A percentile compares a stretch with the other conserved stretches of the same genome.
Evolutionary conservation across 1,140 invertebrate species (phyloP).

Genomic region (Wiebesia pumilae): DNA sequence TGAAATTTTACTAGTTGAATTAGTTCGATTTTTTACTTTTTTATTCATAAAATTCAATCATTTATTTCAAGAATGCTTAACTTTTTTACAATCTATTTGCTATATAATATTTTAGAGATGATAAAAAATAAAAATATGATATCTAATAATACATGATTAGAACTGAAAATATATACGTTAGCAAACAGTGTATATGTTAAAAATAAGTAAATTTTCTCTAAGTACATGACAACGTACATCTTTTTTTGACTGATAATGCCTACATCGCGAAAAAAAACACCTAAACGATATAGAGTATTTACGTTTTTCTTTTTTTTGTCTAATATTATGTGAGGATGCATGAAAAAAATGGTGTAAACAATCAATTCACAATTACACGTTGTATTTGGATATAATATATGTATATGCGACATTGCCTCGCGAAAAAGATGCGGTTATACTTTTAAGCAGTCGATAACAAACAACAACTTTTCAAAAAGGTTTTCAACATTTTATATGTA

Average conservation of each 20-base stretch:
- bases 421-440: constrained; percentile 5
- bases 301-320: background rate
- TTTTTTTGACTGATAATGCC: background rate
- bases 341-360: background rate
- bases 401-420: background rate
- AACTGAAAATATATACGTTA: background rate
- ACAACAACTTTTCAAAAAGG: background rate
- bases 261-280: background rate
- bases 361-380: background rate
- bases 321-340: constrained; percentile 4
- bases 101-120: no score
- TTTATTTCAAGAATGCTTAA: no score
- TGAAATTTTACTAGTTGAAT: background rate
- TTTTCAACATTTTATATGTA: constrained; percentile 31
- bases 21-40: no score
- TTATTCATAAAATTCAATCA: no score
- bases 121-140: background rate
- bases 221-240: background rate
- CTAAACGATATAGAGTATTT: background rate
- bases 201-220: background rate
- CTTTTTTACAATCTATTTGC: no score
- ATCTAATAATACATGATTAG: background rate
- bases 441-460: constrained; percentile 9
- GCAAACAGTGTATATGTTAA: background rate
- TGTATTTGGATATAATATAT: constrained; percentile 17